phyloP scores from a whole-genome alignment of 2,888 invertebrate genomes.

The Sclerodermus sp. region DNA sequence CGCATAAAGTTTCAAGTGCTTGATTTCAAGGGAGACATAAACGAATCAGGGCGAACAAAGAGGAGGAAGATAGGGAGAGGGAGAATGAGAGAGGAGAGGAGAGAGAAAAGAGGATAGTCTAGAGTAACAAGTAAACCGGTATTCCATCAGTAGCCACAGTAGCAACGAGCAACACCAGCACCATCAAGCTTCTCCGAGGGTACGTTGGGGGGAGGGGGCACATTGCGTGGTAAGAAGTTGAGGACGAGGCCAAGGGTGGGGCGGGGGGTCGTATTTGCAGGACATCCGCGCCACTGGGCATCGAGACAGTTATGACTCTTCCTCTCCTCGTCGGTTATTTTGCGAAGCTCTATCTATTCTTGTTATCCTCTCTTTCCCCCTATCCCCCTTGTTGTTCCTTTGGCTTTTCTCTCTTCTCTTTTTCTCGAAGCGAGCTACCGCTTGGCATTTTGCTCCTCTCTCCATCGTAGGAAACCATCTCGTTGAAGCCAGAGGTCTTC shows the following conservation, averaged over 20 bases:
- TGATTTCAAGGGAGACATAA: no score
- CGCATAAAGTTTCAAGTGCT: no score
- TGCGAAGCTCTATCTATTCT: conserved; percentile 23
- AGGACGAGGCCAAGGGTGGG: conserved; percentile 1
- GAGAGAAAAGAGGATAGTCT: background rate
- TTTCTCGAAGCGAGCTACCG: background rate
- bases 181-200: background rate
- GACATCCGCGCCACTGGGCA: conserved; percentile 50
- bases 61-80: no score
- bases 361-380: conserved; percentile 27
- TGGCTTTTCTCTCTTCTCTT: background rate
- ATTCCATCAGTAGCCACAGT: background rate
- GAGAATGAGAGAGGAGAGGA: no score
- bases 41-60: no score
- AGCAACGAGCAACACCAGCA: background rate
- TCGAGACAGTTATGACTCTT: conserved; percentile 54
- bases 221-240: background rate
- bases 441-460: conserved; percentile 41
- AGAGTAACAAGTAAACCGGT: background rate
- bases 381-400: conserved; percentile 10
- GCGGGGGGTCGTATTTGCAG: conserved; percentile 29
- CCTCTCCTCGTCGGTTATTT: conserved; percentile 47
- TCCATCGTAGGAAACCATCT: conserved; percentile 24
- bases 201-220: conserved; percentile 2
- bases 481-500: no score